phyloP scores from a whole-genome alignment of 2,888 invertebrate species.

The Biston betularia region DNA sequence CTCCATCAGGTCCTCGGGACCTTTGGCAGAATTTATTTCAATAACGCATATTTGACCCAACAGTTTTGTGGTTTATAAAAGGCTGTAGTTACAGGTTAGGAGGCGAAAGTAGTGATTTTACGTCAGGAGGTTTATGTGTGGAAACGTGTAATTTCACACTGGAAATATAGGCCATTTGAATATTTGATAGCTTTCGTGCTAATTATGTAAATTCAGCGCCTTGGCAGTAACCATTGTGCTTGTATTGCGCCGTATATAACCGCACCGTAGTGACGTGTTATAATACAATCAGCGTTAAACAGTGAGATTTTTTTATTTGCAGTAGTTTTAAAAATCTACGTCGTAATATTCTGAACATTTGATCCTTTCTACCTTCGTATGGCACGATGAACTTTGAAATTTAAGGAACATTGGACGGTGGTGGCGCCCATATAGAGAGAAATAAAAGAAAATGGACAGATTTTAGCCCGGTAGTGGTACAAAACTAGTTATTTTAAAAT shows the following conservation, averaged over 20 bases:
- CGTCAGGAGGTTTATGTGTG: slow-evolving; percentile 18
- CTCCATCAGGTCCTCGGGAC: slow-evolving; percentile 54
- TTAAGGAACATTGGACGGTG: too few relatives aligned
- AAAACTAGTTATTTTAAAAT: too few relatives aligned
- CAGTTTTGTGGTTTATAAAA: slow-evolving; percentile 26
- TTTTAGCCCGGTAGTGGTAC: too few relatives aligned
- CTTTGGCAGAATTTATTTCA: slow-evolving; percentile 54
- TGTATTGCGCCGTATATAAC: slow-evolving; percentile 15
- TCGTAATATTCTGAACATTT: too few relatives aligned
- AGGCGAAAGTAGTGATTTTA: slow-evolving; percentile 36
- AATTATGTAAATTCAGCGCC: slow-evolving; percentile 40
- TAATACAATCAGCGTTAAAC: too few relatives aligned
- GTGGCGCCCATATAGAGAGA: too few relatives aligned
- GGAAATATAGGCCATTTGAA: slow-evolving; percentile 37
- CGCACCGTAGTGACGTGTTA: background rate
- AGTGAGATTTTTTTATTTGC: too few relatives aligned
- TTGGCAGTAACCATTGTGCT: slow-evolving; percentile 18
- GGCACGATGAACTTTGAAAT: too few relatives aligned
- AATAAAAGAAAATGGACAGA: too few relatives aligned
- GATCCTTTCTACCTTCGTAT: too few relatives aligned
- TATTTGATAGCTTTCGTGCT: slow-evolving; percentile 39
- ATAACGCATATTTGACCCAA: slow-evolving; percentile 48
- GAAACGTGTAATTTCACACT: slow-evolving; percentile 39
- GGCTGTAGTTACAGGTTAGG: slow-evolving; percentile 21
- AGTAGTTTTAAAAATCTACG: too few relatives aligned